Evolutionary conservation across 2,888 invertebrate genomes (phyloP).

Genomic region (Drosophila mettleri): DNA sequence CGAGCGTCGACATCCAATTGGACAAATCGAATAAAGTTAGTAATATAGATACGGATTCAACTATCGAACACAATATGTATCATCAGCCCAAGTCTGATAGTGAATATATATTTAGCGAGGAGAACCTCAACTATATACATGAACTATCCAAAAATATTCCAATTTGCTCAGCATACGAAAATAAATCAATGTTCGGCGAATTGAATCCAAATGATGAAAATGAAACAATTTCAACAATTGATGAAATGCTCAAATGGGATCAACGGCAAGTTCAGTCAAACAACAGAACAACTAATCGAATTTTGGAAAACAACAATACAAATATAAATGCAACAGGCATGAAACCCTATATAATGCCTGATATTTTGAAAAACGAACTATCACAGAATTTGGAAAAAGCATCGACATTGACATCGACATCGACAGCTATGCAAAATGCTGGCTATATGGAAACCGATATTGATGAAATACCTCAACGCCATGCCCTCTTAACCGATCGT

Average conservation of each 20-base stretch:
- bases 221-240: conserved; percentile 61
- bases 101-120: conserved; percentile 82
- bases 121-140: conserved; percentile 84
- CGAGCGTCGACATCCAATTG: not conserved
- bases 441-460: conserved; percentile 71
- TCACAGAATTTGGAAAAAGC: not conserved
- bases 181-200: conserved; percentile 83
- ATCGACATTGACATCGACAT: not conserved
- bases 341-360: conserved; percentile 47
- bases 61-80: conserved; percentile 2
- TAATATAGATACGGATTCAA: conserved; percentile 3
- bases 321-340: not conserved
- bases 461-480: conserved; percentile 50
- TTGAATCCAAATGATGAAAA: conserved; percentile 18
- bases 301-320: not conserved
- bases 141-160: conserved; percentile 85
- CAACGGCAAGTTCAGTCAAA: conserved; percentile 50
- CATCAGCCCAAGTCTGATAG: conserved; percentile 12
- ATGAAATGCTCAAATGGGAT: conserved; percentile 81
- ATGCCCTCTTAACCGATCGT: conserved; percentile 89
- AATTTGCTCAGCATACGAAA: conserved; percentile 85
- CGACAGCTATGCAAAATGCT: too few species aligned
- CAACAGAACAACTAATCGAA: not conserved
- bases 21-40: conserved; percentile 2
- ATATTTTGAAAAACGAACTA: conserved; percentile 52